Conservation (phyloP, 2,888 invertebrate species). For the Sinopyrophorus schimmeli region DNA sequence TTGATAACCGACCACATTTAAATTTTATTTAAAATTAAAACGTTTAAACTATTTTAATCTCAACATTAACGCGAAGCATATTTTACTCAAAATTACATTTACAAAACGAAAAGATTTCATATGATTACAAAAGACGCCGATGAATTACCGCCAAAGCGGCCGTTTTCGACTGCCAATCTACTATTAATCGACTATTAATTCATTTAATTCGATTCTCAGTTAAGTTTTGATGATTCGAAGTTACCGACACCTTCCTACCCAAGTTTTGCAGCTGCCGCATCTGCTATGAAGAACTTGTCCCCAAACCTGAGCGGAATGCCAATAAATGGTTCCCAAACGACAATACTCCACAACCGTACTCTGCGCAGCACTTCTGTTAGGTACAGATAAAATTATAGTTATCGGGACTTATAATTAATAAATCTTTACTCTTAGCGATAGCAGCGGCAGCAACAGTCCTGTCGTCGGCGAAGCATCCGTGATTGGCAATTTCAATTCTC, state of each 20-base stretch:
- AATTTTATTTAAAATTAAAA: no score
- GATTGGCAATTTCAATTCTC: conserved; percentile 54
- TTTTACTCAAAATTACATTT: no score
- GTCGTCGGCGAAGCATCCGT: conserved; percentile 56
- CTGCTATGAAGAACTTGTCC: conserved; percentile 39
- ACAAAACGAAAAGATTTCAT: no score
- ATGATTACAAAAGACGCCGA: no score
- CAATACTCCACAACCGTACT: conserved; percentile 39
- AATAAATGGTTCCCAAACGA: conserved; percentile 42
- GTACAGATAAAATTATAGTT: conserved; percentile 24
- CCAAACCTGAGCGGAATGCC: conserved; percentile 36
- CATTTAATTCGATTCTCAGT: conserved; percentile 34
- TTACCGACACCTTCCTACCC: conserved; percentile 33
- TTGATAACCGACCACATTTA: no score
- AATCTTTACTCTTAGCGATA: conserved; percentile 52
- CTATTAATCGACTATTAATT: no score
- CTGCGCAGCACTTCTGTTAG: conserved; percentile 47
- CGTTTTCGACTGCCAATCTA: no score
- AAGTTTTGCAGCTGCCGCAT: conserved; percentile 35
- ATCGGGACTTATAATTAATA: background rate
- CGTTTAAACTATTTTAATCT: no score
- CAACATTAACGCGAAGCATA: no score
- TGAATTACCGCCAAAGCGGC: no score
- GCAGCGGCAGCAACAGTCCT: conserved; percentile 57
- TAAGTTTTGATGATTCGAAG: conserved; percentile 45